Percentiles rank a stretch among this genome's conserved stretches.
These are phyloP conservation scores for Ceratoteleas bidentatus DNA, from an alignment of 1,140 invertebrate species.

Conservation along the genomic window DNA sequence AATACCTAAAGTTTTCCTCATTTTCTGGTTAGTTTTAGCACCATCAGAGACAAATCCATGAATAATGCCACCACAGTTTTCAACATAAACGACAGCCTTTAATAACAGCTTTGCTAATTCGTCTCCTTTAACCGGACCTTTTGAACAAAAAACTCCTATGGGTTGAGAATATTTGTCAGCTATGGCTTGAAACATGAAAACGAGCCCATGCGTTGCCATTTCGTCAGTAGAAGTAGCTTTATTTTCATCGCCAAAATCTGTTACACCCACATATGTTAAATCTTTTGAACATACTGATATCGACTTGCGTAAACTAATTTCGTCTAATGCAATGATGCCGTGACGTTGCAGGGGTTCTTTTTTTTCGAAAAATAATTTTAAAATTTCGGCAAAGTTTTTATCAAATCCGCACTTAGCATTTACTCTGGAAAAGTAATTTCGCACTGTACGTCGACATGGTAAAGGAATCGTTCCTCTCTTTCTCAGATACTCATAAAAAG, in stretches of 20 bases:
- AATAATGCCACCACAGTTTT: constrained; percentile 52
- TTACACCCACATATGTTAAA: constrained; percentile 16
- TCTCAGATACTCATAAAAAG: background rate
- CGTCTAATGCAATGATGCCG: constrained; percentile 1
- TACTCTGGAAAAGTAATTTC: background rate
- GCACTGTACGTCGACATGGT: background rate
- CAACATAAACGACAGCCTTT: constrained; percentile 47
- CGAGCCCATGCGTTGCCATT: no score
- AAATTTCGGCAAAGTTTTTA: background rate
- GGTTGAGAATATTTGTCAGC: no score
- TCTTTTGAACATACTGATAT: background rate
- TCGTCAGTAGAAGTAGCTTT: no score
- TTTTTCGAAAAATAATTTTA: background rate
- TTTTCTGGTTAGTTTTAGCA: constrained; percentile 37
- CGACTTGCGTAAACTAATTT: background rate
- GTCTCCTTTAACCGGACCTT: no score
- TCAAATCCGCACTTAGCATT: constrained; percentile 8
- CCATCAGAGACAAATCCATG: constrained; percentile 57
- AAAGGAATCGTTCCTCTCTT: background rate
- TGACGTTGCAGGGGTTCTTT: background rate
- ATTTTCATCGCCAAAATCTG: constrained; percentile 31
- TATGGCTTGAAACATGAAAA: no score
- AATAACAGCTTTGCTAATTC: constrained; percentile 43
- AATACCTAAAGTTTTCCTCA: constrained; percentile 27
- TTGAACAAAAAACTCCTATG: no score